Evolutionary conservation across 2,888 invertebrate genomes (phyloP).

Genomic region (Oxyscelio sp.): DNA sequence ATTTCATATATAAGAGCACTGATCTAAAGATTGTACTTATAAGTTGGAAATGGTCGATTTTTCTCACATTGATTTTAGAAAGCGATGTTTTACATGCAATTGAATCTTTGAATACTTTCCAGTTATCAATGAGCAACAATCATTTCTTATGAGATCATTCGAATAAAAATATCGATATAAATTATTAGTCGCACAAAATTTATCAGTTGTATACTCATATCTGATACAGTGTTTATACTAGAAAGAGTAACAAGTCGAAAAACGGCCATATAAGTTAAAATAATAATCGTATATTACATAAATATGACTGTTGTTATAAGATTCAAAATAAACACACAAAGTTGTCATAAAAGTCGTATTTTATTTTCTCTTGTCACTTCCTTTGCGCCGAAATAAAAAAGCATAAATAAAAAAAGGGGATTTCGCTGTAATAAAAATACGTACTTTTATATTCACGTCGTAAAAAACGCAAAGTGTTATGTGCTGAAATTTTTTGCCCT

Average conservation of each 20-base stretch:
- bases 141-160: conserved; percentile 50
- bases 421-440: no score
- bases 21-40: conserved; percentile 41
- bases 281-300: conserved; percentile 80
- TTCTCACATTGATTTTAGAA: conserved; percentile 18
- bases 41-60: conserved; percentile 61
- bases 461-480: no score
- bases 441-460: no score
- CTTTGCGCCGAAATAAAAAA: no score
- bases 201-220: conserved; percentile 79
- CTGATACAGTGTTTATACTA: conserved; percentile 79
- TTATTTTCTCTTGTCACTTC: no score
- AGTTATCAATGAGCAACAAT: conserved; percentile 7
- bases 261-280: conserved; percentile 78
- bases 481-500: no score
- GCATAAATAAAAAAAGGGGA: no score
- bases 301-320: conserved; percentile 84
- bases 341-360: conserved; percentile 82
- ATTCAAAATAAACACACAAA: conserved; percentile 81
- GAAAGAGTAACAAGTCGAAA: conserved; percentile 75
- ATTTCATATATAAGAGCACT: conserved; percentile 32
- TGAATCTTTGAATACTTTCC: background rate
- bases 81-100: no score
- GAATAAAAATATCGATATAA: conserved; percentile 55
- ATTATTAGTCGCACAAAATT: conserved; percentile 75